Evolutionary conservation across 1,140 invertebrate genomes (phyloP).

Genomic region (Oppia nitens): DNA sequence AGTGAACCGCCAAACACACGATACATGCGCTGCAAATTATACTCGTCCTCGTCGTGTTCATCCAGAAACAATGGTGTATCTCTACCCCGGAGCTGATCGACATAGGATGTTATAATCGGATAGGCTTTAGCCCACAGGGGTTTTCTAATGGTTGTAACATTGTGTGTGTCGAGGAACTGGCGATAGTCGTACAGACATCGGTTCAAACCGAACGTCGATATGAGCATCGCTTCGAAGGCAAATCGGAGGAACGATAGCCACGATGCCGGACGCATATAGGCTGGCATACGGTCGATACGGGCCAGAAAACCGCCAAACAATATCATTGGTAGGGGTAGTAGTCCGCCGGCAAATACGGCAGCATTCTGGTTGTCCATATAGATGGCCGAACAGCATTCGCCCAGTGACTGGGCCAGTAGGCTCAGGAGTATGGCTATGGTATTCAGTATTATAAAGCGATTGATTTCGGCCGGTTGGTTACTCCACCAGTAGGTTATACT

Average conservation of each 20-base stretch:
- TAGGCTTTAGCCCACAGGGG: constrained; percentile 4
- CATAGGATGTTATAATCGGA: background rate
- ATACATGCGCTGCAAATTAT: background rate
- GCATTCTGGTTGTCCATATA: background rate
- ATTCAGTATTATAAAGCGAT: background rate
- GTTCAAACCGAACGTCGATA: constrained; percentile 75
- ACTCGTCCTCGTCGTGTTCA: background rate
- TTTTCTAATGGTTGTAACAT: background rate
- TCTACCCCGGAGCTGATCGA: background rate
- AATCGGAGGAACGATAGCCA: constrained; percentile 79
- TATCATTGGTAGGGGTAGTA: constrained; percentile 65
- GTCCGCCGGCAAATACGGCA: constrained; percentile 77
- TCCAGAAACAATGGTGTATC: no score
- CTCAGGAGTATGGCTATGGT: constrained; percentile 45
- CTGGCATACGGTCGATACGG: constrained; percentile 72
- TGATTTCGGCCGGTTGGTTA: background rate
- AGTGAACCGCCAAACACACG: background rate
- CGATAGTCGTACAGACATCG: constrained; percentile 28
- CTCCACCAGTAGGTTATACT: background rate
- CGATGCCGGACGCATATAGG: constrained; percentile 69
- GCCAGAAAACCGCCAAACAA: constrained; percentile 78
- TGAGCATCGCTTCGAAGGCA: constrained; percentile 75
- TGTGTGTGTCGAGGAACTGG: background rate
- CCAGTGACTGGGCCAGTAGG: constrained; percentile 79
- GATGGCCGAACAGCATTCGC: constrained; percentile 66